Evolutionary conservation across 2,888 invertebrate genomes (phyloP), one percentile per base, ranked within the genome.

Genomic region (Cloeon dipterum): DNA sequence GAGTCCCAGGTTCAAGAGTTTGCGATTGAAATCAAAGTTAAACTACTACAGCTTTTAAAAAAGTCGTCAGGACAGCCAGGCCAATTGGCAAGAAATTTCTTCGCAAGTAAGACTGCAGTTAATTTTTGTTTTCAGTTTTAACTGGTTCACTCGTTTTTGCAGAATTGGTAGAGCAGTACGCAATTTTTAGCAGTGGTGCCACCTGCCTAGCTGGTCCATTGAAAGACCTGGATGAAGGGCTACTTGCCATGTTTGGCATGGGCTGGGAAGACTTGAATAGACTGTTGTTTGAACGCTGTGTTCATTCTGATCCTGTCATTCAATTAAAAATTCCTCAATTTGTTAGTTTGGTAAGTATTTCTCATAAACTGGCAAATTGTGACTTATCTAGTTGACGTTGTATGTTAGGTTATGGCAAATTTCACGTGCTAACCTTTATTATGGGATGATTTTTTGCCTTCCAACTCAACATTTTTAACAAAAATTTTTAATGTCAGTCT

Each of bases 231-330:
- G 69, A 72, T 51, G 56, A 58, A 39, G 61, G 66, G 42, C 65
- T 70, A 48, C 55, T 71, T 42, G 63, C 63, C 43, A 64, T 63
- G 46, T 71, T 71, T 47, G 64, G 66, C 46, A 58, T 74, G 34
- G 68, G 68, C 5, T 74, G 74, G 73, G 66, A 68, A 46, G 59
- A 68, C 46, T 65, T 73, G 42, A 71, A 72, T 54, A 70, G 71
- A 47, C 68, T 68, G 47, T 59, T 74, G 43, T 74, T 71, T 53
- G 70, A 73, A 43, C 57, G 57, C 35, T 55, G 59, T 42, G 57
- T 62, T 23, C 63, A 57, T 45, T 51, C 42, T 29, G 67, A 70
- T 50, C 61, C 64, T 32, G 52, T 62, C 35, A 59, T 69, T 42
- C 64, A 66, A 46, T 62, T 61, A 44, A 63, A 60, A 50, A 54